Conservation (phyloP, 2,888 invertebrate species). For the Philhelius pedissequus region DNA sequence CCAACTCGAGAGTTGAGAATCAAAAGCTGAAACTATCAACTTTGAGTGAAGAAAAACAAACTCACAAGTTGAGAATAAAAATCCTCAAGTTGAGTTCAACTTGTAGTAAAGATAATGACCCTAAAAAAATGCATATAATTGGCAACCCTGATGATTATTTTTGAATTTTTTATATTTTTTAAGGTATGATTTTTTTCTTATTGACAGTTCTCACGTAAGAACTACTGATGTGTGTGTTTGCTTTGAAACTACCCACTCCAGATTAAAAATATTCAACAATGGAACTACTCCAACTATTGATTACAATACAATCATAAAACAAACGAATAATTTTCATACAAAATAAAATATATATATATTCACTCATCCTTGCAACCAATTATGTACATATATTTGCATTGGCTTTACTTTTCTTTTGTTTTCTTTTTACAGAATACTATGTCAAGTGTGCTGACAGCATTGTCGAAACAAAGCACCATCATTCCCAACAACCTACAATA, state of each 20-base stretch:
- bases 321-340: neutral
- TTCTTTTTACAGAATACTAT: constrained; percentile 44
- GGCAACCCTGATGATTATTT: too few relatives aligned
- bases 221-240: neutral
- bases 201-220: neutral
- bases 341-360: neutral
- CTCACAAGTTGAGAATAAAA: too few relatives aligned
- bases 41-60: too few relatives aligned
- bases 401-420: constrained; percentile 3
- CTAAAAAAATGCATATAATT: too few relatives aligned
- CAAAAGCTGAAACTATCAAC: too few relatives aligned
- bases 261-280: neutral
- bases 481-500: constrained; percentile 30
- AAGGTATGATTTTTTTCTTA: too few relatives aligned
- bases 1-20: too few relatives aligned
- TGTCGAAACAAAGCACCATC: constrained; percentile 31
- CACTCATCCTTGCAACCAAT: neutral
- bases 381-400: constrained; percentile 6
- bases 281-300: constrained; percentile 18
- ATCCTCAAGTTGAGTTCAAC: too few relatives aligned
- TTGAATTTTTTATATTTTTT: too few relatives aligned
- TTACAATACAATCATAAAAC: constrained; percentile 19
- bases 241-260: neutral
- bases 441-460: constrained; percentile 51
- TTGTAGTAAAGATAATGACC: too few relatives aligned